These are phyloP conservation scores for Antennarius striatus DNA, from an alignment of 2,113 vertebrate genomes.

Conservation along the genomic window DNA sequence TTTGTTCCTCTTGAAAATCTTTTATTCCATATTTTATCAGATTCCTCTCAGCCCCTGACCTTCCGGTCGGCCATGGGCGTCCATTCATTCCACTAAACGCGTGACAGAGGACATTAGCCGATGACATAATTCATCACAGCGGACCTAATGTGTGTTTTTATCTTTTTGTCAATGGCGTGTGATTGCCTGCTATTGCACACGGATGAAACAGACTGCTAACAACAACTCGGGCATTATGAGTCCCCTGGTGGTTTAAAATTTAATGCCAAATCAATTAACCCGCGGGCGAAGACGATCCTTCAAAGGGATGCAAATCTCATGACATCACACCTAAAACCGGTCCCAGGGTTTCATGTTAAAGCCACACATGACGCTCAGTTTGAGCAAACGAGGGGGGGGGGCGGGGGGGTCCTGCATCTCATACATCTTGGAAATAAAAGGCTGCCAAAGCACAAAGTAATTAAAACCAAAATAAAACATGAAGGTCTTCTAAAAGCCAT, in stretches of 20 bases:
- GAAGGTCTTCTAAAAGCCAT: constrained; percentile 66
- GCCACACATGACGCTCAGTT: background rate
- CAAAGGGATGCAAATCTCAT: constrained; percentile 39
- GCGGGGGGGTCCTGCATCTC: constrained; percentile 45
- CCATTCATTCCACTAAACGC: background rate
- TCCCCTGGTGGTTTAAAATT: constrained; percentile 9
- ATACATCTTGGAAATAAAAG: constrained; percentile 54
- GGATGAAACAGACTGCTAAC: background rate
- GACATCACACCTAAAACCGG: constrained; percentile 16
- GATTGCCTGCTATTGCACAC: constrained; percentile 2
- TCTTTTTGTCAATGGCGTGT: constrained; percentile 4
- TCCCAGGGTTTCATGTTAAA: background rate
- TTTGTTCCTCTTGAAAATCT: too few species aligned
- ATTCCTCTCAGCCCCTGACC: background rate
- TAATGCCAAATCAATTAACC: constrained; percentile 42
- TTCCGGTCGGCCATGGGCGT: background rate
- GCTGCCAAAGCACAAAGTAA: constrained; percentile 63
- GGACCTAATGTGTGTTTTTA: constrained; percentile 14
- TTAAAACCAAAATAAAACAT: constrained; percentile 76
- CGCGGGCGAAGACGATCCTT: constrained; percentile 5
- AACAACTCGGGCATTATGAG: constrained; percentile 2
- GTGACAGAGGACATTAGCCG: background rate
- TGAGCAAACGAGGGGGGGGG: constrained; percentile 45
- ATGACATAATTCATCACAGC: background rate
- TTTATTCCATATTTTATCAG: too few species aligned